Evolutionary conservation across 2,888 invertebrate species (phyloP).

Genomic region (Acanthosepion esculentum): DNA sequence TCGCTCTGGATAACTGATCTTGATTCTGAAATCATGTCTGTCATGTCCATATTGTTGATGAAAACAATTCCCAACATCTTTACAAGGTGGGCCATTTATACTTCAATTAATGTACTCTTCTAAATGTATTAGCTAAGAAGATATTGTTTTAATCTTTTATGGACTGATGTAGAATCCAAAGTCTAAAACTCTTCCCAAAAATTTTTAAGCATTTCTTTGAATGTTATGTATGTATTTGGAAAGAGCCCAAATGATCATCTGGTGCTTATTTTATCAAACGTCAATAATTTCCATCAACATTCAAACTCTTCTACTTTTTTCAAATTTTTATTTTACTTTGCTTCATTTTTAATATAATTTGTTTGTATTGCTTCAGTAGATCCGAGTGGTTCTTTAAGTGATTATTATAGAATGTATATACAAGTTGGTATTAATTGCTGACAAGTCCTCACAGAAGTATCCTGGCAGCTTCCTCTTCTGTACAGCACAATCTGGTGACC

Average conservation of each 20-base stretch:
- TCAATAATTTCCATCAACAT: neutral
- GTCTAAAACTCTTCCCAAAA: neutral
- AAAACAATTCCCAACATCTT: no score
- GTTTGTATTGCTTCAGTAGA: neutral
- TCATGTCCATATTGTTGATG: neutral
- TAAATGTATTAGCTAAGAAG: neutral
- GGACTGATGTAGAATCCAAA: neutral
- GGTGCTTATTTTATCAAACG: neutral
- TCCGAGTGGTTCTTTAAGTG: neutral
- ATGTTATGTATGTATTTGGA: neutral
- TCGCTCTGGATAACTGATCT: neutral
- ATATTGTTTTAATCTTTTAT: neutral
- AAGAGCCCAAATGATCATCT: neutral
- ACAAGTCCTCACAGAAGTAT: neutral
- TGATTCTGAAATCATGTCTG: neutral
- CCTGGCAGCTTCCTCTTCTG: neutral
- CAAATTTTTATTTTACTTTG: neutral
- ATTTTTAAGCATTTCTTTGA: neutral
- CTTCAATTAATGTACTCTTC: neutral
- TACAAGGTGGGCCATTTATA: neutral
- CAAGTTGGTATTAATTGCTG: neutral
- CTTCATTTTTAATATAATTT: neutral
- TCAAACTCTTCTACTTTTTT: neutral
- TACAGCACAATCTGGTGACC: neutral
- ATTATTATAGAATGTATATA: neutral